These are phyloP conservation scores for Onychorhynchus coronatus DNA, from an alignment of 2,113 vertebrate species.

Conservation along the genomic window DNA sequence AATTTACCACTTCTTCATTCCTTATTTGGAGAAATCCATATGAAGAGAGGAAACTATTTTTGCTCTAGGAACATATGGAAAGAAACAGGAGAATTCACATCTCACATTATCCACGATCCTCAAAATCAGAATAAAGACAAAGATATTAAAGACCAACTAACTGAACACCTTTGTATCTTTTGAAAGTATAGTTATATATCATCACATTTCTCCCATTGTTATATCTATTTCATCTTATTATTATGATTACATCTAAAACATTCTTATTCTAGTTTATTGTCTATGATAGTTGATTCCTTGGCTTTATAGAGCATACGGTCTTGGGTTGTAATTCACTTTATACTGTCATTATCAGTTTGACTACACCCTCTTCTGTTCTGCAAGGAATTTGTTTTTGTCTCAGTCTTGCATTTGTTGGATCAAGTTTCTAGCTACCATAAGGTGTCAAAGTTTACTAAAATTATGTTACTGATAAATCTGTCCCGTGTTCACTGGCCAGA, in stretches of 20 bases:
- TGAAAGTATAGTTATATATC: background rate
- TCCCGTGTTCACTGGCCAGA: background rate
- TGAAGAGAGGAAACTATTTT: constrained; percentile 58
- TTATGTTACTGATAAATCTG: constrained; percentile 43
- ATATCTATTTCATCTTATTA: background rate
- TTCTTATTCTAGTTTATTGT: background rate
- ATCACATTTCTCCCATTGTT: background rate
- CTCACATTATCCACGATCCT: background rate
- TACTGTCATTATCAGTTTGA: constrained; percentile 20
- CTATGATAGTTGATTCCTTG: background rate
- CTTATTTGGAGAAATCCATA: constrained; percentile 54
- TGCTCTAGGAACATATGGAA: constrained; percentile 58
- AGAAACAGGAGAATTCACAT: constrained; percentile 35
- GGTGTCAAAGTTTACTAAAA: constrained; percentile 43
- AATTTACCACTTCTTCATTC: constrained; percentile 59
- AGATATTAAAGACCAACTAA: background rate
- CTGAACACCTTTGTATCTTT: background rate
- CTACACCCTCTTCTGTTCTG: background rate
- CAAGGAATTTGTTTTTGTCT: constrained; percentile 13
- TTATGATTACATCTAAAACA: background rate
- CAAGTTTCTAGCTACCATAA: constrained; percentile 41
- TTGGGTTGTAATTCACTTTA: constrained; percentile 7
- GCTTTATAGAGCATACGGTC: constrained; percentile 21
- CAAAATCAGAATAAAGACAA: constrained; percentile 27
- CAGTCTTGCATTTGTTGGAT: constrained; percentile 38